Base-by-base conservation (phyloP, 2,888 invertebrate genomes). In the Dermolepida albohirtum region DNA sequence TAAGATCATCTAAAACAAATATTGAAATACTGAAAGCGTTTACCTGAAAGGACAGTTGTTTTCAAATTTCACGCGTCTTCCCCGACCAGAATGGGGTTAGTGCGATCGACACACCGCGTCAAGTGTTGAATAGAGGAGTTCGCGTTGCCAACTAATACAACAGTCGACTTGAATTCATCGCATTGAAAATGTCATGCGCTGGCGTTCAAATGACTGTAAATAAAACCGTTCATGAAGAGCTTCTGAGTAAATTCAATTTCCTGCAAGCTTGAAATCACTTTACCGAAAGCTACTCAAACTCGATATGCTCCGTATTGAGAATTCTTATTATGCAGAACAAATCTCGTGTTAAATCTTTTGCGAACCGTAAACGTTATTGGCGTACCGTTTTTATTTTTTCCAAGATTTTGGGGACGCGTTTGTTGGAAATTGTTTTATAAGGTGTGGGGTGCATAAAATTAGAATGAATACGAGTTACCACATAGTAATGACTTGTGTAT, bases 161-260 rank as follows among this genome's bases (percentile, higher is more conserved):
- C 54, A 40, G 34, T 66, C 55, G 34, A 27, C 39, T 10, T 64
- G 67, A 64, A 69, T 67, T 66, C 49, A 57, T 11, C 49, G 63
- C 54, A 52, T 55, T 62, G 63, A 52, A 69, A 63, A 67, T 71
- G 74, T 70, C 70, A 73, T 70, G 73, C 72, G 73, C 72, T 69
- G 65, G 71, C 68, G 72, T 72, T 66, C 62, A 70, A 73, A 63
- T 67, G 66, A 57, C 64, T 57, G 66, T 68, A 70, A 73, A 70
- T 70, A 73, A 69, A 70, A 64, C 43, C 68, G 65, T 65, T 69
- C 70, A 62, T 67, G 67, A 71, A 70, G 52, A 72, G 70, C 71
- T 71, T 71, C 68, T 54, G 66, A 66, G 64, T 72, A 72, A 73
- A 74, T 74, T 73, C 68, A 74, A 74, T 74, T 71, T 74, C 55